Evolutionary conservation across 2,797 vertebrate species (phyloP).

Genomic region (Coendou prehensilis): DNA sequence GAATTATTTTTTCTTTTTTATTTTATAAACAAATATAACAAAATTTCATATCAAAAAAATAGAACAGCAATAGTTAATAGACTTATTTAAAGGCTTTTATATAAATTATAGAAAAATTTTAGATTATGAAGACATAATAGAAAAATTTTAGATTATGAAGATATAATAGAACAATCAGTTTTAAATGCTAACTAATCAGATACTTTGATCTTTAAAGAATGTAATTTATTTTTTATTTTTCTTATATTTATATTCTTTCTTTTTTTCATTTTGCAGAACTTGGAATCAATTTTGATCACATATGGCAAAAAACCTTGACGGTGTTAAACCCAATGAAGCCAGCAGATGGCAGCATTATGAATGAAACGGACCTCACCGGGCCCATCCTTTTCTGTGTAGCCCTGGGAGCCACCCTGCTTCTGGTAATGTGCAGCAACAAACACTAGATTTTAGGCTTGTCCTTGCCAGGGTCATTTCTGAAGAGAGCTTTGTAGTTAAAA

Average conservation of each 20-base stretch:
- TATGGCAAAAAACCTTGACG: constrained; percentile 92
- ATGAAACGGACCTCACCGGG: constrained; percentile 91
- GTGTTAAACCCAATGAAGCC: constrained; percentile 92
- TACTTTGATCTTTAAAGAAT: background rate
- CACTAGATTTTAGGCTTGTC: background rate
- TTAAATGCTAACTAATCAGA: background rate
- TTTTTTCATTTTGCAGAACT: constrained; percentile 88
- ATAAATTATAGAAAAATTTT: constrained; percentile 1
- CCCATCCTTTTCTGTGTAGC: constrained; percentile 90
- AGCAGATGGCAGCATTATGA: constrained; percentile 93
- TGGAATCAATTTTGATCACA: constrained; percentile 92
- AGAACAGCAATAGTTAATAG: background rate
- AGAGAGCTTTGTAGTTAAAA: background rate
- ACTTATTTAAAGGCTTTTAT: background rate
- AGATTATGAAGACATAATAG: background rate
- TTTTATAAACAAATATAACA: background rate
- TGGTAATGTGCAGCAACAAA: constrained; percentile 85
- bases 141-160: constrained; percentile 37
- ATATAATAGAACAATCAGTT: background rate
- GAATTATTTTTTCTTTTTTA: background rate
- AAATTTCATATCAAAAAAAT: background rate
- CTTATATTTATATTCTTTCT: background rate
- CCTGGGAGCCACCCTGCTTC: constrained; percentile 89
- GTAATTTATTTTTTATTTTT: background rate
- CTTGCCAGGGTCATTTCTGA: background rate